Percentiles rank a stretch among this genome's conserved stretches.
Evolutionary conservation across 2,113 vertebrate species (phyloP).

Genomic region (Cololabis saira): DNA sequence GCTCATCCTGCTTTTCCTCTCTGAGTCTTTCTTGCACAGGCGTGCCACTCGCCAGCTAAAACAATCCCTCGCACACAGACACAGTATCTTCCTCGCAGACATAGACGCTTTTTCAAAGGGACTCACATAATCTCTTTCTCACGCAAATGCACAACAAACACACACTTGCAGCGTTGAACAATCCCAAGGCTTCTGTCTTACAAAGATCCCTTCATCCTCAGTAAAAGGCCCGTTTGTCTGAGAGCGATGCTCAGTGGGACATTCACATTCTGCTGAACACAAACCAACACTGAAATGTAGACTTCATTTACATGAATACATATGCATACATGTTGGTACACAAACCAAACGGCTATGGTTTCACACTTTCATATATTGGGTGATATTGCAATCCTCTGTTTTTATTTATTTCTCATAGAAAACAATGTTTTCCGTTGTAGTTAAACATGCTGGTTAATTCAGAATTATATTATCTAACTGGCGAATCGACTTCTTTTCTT

Average conservation of each 20-base stretch:
- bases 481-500: too few relatives aligned
- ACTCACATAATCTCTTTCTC: constrained; percentile 42
- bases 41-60: constrained; percentile 30
- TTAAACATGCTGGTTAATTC: too few relatives aligned
- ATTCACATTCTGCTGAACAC: constrained; percentile 61
- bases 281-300: constrained; percentile 54
- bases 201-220: constrained; percentile 71
- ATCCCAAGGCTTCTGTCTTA: constrained; percentile 66
- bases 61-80: constrained; percentile 47
- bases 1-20: constrained; percentile 19
- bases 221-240: constrained; percentile 71
- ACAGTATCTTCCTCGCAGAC: constrained; percentile 51
- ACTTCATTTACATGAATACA: constrained; percentile 33
- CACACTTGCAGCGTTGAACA: constrained; percentile 53
- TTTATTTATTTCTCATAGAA: background rate
- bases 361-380: background rate
- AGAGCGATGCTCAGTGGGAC: constrained; percentile 54
- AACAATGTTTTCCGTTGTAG: background rate
- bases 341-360: constrained; percentile 2
- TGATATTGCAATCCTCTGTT: background rate
- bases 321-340: constrained; percentile 29
- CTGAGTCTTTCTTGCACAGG: constrained; percentile 23
- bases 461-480: background rate
- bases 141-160: constrained; percentile 24
- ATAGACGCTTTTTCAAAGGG: constrained; percentile 44